These are phyloP conservation scores for Morpho helenor DNA, from an alignment of 2,888 invertebrate species.

Conservation along the genomic window DNA sequence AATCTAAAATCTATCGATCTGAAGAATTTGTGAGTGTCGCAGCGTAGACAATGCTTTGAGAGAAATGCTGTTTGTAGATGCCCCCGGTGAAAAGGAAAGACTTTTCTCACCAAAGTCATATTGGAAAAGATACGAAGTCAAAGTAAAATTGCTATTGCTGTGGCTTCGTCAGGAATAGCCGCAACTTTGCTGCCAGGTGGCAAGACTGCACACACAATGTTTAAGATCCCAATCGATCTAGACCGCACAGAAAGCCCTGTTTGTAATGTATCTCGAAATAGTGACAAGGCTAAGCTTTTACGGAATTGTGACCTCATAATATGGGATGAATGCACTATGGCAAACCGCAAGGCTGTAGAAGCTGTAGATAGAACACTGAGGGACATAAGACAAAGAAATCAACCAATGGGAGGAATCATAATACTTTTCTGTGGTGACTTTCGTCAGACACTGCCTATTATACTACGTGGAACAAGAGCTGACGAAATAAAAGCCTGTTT, in stretches of 20 bases:
- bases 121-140: conserved; percentile 15
- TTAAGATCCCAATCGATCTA: conserved; percentile 31
- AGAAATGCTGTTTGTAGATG: no score
- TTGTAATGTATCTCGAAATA: conserved; percentile 37
- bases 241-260: conserved; percentile 31
- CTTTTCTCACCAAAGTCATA: conserved; percentile 20
- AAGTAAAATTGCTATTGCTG: conserved; percentile 13
- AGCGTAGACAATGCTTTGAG: no score
- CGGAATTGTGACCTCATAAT: conserved; percentile 34
- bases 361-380: conserved; percentile 19
- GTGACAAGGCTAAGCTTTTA: conserved; percentile 36
- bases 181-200: no score
- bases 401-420: conserved; percentile 23
- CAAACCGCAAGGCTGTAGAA: conserved; percentile 30
- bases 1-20: no score
- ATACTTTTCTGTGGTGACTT: conserved; percentile 18
- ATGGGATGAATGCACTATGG: conserved; percentile 25
- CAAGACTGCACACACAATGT: conserved; percentile 13
- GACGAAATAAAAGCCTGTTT: no score
- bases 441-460: conserved; percentile 1
- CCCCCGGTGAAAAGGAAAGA: conserved; percentile 18
- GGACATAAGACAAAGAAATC: conserved; percentile 21
- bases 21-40: no score
- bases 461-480: no score
- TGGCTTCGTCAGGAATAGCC: no score